phyloP scores from a whole-genome alignment of 2,888 invertebrate genomes.

The Trissolcus japonicus region DNA sequence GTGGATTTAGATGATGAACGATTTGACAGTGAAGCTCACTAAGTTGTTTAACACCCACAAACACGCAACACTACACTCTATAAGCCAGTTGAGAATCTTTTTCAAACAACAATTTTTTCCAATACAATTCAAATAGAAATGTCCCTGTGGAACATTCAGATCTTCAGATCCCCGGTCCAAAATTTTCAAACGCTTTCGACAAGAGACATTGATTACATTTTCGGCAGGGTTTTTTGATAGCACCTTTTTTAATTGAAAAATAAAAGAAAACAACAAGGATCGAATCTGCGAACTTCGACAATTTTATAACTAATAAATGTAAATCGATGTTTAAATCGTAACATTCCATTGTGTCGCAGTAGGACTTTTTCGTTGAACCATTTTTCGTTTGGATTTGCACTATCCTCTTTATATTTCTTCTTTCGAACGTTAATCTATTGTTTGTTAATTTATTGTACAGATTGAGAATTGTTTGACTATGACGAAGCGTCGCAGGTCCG shows the following conservation, averaged over 20 bases:
- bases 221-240: not conserved
- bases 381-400: constrained; percentile 2
- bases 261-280: not conserved
- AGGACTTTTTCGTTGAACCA: not conserved
- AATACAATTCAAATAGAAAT: too few species aligned
- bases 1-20: constrained; percentile 38
- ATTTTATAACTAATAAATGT: not conserved
- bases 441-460: constrained; percentile 1
- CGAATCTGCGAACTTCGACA: constrained; percentile 13
- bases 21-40: not conserved
- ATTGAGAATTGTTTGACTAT: not conserved
- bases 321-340: constrained; percentile 5
- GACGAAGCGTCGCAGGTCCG: constrained; percentile 29
- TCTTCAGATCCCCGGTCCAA: too few species aligned
- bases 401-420: not conserved
- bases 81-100: too few species aligned
- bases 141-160: too few species aligned
- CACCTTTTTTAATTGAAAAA: not conserved
- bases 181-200: too few species aligned
- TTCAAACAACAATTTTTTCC: too few species aligned
- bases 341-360: constrained; percentile 28
- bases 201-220: too few species aligned
- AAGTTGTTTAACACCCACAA: too few species aligned
- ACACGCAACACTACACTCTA: too few species aligned
- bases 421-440: not conserved